Base-by-base conservation (phyloP, 2,113 vertebrate species). In the Cebus imitator region DNA sequence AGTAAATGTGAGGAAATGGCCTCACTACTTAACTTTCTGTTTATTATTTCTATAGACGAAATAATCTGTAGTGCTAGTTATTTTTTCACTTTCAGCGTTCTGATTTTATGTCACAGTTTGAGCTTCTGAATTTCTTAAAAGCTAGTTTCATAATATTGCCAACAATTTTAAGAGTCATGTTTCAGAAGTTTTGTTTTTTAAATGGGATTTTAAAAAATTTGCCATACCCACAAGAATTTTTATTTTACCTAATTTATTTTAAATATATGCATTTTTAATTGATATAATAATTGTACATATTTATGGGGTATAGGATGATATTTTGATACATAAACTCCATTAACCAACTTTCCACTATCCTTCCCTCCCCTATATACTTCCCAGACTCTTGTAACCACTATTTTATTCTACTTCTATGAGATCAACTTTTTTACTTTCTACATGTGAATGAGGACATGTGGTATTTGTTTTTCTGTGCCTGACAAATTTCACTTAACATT, bases 101-200 rank as follows among this genome's bases (percentile, higher is more conserved):
- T 83, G 87, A 76, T 83, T 93, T 91, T 70, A 55, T 76, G 3
- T 76, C 43, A 75, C 18, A 90, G 90, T 94, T 40, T 92, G 23
- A 82, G 78, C 55, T 72, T 96, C 52, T 58, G 43, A 87, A 79
- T 18, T 87, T 70, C 50, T 97, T 96, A 80, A 90, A 91, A 72
- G 70, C 14, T 84, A 61, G 25, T 48, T 82, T 95, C 6, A 76
- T 90, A 90, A 87, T 75, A 40, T 57, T 81, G n/a, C 87, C 18
- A 76, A 1, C 81, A 14, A 57, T 80, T 85, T 5, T 90, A 86
- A 86, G 48, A 82, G 78, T 75, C 17, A 30, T 48, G 55, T 82
- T 83, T 93, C 13, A 93, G 75, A 92, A 90, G 27, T 37, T 80
- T 80, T 90, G 48, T 68, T 78, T 84, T 57, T 73, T 50, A 9